Conservation (phyloP, 53 echinoderm and acorn worm genomes). For the Arbacia lixula region DNA sequence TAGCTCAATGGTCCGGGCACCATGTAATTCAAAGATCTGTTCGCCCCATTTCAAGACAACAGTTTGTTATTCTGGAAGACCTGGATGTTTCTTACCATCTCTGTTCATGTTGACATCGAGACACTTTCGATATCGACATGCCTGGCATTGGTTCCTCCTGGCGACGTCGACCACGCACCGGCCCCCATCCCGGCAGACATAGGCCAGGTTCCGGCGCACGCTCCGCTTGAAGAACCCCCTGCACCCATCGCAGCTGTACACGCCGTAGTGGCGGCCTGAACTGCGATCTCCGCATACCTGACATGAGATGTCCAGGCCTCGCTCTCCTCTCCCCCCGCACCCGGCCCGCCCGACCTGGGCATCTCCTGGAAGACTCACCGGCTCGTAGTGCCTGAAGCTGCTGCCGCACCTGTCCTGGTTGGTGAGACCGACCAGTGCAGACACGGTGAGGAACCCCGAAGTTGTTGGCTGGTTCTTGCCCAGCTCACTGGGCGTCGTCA, state of each 20-base stretch:
- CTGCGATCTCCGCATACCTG: slow-evolving; percentile 95
- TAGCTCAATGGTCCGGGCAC: too few relatives aligned
- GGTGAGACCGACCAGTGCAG: neutral
- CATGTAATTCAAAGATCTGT: too few relatives aligned
- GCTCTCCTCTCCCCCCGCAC: neutral
- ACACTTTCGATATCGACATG: slow-evolving; percentile 91
- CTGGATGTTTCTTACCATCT: slow-evolving; percentile 87
- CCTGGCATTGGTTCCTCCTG: slow-evolving; percentile 93
- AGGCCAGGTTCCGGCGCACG: slow-evolving; percentile 93
- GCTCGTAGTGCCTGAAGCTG: too few relatives aligned
- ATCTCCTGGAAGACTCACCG: too few relatives aligned
- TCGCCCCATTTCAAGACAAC: too few relatives aligned
- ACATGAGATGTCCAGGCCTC: slow-evolving; percentile 74
- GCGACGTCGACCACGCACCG: slow-evolving; percentile 89
- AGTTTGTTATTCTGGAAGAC: too few relatives aligned
- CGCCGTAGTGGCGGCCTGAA: slow-evolving; percentile 95
- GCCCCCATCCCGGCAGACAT: slow-evolving; percentile 85
- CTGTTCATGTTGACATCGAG: slow-evolving; percentile 89
- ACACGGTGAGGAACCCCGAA: too few relatives aligned
- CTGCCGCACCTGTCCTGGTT: too few relatives aligned
- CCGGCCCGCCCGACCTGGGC: neutral
- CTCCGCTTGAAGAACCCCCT: slow-evolving; percentile 98
- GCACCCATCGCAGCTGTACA: slow-evolving; percentile 98
- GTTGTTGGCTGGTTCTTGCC: too few relatives aligned
- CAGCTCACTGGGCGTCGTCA: too few relatives aligned